phyloP scores from a whole-genome alignment of 92 coral and sea anemone species.

The Desmophyllum pertusum region DNA sequence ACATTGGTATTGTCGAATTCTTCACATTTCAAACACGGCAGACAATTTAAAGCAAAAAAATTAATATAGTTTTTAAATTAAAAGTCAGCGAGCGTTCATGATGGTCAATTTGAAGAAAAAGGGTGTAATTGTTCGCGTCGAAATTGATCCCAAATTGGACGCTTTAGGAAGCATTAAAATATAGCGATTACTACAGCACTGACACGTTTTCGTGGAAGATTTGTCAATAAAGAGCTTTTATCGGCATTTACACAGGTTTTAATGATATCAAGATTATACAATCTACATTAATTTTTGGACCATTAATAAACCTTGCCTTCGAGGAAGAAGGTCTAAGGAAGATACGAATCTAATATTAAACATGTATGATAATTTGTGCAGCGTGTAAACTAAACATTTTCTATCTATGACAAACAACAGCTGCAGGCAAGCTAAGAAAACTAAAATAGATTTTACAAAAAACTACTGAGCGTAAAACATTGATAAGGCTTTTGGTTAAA shows the following conservation, averaged over 20 bases:
- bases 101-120: not conserved
- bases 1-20: not conserved
- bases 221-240: not conserved
- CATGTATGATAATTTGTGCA: not conserved
- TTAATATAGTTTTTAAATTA: too few species aligned
- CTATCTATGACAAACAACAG: not conserved
- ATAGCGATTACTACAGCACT: not conserved
- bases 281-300: not conserved
- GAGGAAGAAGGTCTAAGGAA: not conserved
- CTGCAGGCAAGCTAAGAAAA: not conserved
- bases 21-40: not conserved
- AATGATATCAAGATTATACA: not conserved
- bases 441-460: not conserved
- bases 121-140: not conserved
- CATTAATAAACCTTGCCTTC: not conserved
- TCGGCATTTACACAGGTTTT: not conserved
- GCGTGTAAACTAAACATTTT: slow-evolving; percentile 3
- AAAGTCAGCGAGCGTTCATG: not conserved
- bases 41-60: not conserved
- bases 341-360: not conserved
- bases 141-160: not conserved
- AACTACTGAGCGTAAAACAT: not conserved
- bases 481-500: not conserved
- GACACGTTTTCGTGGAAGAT: not conserved
- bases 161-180: not conserved